phyloP scores from a whole-genome alignment of 2,797 vertebrate species.

The Scleropages formosus region DNA sequence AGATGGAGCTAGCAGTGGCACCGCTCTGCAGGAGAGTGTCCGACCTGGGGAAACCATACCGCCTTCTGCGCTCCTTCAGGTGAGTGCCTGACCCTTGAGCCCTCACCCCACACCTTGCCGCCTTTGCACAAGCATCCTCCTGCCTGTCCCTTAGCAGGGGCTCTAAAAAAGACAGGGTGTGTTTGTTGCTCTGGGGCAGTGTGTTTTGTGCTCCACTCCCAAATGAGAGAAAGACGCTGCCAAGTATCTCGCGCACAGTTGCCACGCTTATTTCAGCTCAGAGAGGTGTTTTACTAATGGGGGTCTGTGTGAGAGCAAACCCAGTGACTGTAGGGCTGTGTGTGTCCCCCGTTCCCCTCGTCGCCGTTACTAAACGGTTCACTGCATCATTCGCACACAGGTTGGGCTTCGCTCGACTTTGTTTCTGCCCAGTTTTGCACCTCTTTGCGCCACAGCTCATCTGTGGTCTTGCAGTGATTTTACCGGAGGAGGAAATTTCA shows the following conservation, averaged over 20 bases:
- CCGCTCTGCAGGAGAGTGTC: conserved; percentile 90
- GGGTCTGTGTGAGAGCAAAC: too few species aligned
- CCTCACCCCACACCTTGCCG: conserved; percentile 17
- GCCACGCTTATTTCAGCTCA: too few species aligned
- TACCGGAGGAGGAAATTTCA: neutral
- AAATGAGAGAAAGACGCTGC: too few species aligned
- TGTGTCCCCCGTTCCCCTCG: neutral
- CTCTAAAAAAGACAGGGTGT: too few species aligned
- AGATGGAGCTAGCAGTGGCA: conserved; percentile 96
- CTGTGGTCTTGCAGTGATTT: neutral
- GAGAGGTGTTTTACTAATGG: too few species aligned
- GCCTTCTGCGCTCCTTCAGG: conserved; percentile 93
- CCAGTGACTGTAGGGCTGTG: too few species aligned
- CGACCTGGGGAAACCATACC: conserved; percentile 87
- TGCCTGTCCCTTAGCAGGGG: neutral
- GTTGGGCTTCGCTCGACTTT: neutral
- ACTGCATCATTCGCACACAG: too few species aligned
- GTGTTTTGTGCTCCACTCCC: too few species aligned
- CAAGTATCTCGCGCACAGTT: too few species aligned
- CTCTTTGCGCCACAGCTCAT: neutral
- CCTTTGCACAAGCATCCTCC: neutral
- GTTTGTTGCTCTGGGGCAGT: neutral
- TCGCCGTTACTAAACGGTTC: neutral
- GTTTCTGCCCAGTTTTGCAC: neutral
- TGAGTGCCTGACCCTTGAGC: conserved; percentile 53